Percentiles rank a stretch among this genome's conserved stretches.
Evolutionary conservation across 2,888 invertebrate species (phyloP).

Genomic region (Falcaria lacertinaria): DNA sequence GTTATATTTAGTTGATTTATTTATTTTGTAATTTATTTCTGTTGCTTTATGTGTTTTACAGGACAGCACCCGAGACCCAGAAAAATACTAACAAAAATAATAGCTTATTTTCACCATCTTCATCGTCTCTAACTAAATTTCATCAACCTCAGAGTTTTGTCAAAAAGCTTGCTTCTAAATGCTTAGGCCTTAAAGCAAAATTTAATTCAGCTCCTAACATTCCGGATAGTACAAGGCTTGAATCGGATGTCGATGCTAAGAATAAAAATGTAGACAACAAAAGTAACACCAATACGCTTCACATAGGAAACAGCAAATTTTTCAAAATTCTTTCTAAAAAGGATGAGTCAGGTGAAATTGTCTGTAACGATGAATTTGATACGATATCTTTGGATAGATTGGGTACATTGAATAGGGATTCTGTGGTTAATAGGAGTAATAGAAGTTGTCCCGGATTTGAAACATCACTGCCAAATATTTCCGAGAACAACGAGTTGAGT

Average conservation of each 20-base stretch:
- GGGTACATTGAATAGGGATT: constrained; percentile 65
- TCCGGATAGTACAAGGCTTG: constrained; percentile 54
- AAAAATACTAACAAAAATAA: constrained; percentile 67
- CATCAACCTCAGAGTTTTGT: constrained; percentile 70
- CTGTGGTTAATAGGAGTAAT: constrained; percentile 68
- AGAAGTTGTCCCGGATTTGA: constrained; percentile 73
- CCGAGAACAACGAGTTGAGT: constrained; percentile 66
- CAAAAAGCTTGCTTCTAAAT: constrained; percentile 76
- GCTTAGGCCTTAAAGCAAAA: constrained; percentile 73
- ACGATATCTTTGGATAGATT: constrained; percentile 70
- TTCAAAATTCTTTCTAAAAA: constrained; percentile 70
- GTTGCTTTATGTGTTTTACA: constrained; percentile 75
- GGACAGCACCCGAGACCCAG: constrained; percentile 73
- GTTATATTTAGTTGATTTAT: constrained; percentile 19
- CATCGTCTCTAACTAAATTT: constrained; percentile 64
- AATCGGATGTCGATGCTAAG: constrained; percentile 55
- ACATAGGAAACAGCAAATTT: constrained; percentile 73
- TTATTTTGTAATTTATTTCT: constrained; percentile 50
- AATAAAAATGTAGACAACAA: constrained; percentile 50
- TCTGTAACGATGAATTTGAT: constrained; percentile 71
- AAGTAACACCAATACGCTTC: constrained; percentile 52
- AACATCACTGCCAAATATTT: constrained; percentile 70
- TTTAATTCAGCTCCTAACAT: constrained; percentile 76
- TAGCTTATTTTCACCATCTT: constrained; percentile 65
- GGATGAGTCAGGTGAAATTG: constrained; percentile 67